phyloP scores from a whole-genome alignment of 1,140 invertebrate genomes.

The Aphelinus atriplicis region DNA sequence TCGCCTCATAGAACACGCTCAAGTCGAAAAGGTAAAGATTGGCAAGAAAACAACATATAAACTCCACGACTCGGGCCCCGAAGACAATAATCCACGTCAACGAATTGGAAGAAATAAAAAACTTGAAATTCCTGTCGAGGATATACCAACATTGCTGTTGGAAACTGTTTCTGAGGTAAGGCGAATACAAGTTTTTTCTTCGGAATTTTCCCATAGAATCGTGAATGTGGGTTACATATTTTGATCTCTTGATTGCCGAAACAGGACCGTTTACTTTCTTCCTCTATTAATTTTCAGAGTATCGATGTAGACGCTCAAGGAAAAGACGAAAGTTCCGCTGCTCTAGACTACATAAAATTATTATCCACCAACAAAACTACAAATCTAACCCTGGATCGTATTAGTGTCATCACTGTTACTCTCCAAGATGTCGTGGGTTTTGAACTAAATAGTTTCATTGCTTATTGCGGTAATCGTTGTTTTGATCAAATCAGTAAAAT shows the following conservation, averaged over 20 bases:
- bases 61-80: conserved; percentile 58
- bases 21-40: conserved; percentile 58
- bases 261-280: too few species aligned
- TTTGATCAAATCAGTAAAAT: too few species aligned
- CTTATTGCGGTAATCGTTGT: too few species aligned
- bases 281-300: too few species aligned
- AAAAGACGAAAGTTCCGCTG: too few species aligned
- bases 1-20: conserved; percentile 70
- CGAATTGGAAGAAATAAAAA: conserved; percentile 2
- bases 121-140: neutral
- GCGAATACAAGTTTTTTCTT: too few species aligned
- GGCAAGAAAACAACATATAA: conserved; percentile 61
- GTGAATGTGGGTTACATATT: too few species aligned
- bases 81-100: neutral
- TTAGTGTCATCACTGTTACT: conserved; percentile 54
- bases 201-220: too few species aligned
- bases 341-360: neutral
- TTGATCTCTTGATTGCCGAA: too few species aligned
- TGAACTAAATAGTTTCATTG: neutral
- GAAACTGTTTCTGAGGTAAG: too few species aligned
- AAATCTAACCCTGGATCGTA: conserved; percentile 45
- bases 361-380: conserved; percentile 5
- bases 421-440: conserved; percentile 55
- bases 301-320: too few species aligned
- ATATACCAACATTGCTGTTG: neutral